These are phyloP conservation scores for Sandelia bainsii DNA, from an alignment of 2,797 vertebrate species.

Conservation along the genomic window DNA sequence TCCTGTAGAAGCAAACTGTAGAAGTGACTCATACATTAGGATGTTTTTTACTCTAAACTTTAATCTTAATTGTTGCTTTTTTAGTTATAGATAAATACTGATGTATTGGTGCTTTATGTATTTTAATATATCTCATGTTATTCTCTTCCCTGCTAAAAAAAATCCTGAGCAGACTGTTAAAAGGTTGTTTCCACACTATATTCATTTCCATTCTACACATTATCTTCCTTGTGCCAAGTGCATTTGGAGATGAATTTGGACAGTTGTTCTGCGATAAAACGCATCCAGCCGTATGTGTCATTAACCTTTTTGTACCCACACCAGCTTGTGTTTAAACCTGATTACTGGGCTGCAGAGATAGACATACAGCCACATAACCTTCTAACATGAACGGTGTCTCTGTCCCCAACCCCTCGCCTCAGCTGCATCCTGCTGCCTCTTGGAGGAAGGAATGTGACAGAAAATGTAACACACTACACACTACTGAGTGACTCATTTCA, in stretches of 20 bases:
- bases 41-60: not conserved
- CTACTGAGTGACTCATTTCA: constrained; percentile 15
- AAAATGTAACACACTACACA: constrained; percentile 43
- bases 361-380: constrained; percentile 27
- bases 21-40: no score
- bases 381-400: constrained; percentile 13
- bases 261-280: constrained; percentile 26
- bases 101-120: no score
- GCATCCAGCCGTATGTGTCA: constrained; percentile 47
- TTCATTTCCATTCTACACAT: not conserved
- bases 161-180: no score
- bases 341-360: constrained; percentile 54
- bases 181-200: not conserved
- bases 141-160: no score
- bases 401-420: constrained; percentile 28
- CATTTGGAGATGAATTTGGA: constrained; percentile 60
- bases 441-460: constrained; percentile 81
- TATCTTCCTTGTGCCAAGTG: constrained; percentile 22
- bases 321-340: constrained; percentile 58
- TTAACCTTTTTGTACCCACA: constrained; percentile 56
- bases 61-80: no score
- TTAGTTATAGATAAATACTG: no score
- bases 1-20: no score
- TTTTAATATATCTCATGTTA: no score
- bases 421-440: constrained; percentile 82